Percentiles rank a stretch among this genome's conserved stretches.
Conservation (phyloP, 2,888 invertebrate genomes). For the Leucophenga montana region DNA sequence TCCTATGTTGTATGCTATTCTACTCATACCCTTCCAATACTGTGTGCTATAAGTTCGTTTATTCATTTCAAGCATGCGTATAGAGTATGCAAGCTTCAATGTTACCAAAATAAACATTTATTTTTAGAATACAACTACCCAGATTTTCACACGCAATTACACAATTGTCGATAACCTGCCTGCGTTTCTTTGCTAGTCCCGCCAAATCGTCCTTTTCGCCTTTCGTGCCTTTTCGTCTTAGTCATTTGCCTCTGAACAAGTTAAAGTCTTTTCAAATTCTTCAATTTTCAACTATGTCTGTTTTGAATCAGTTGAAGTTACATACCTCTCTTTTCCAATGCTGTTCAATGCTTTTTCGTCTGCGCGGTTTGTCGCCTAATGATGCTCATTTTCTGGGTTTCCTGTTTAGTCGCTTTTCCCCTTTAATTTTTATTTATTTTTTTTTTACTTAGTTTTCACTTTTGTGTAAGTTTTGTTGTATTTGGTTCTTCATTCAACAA, state of each 20-base stretch:
- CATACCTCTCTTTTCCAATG: too few species aligned
- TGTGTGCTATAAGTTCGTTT: background rate
- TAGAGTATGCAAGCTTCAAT: too few species aligned
- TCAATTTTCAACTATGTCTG: background rate
- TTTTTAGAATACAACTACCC: background rate
- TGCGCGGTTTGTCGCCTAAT: slow-evolving; percentile 8
- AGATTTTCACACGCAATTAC: slow-evolving; percentile 23
- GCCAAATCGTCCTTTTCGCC: slow-evolving; percentile 8
- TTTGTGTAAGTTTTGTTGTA: slow-evolving; percentile 8
- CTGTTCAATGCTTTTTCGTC: background rate
- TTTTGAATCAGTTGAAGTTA: background rate
- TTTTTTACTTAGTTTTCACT: background rate
- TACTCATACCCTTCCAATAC: background rate
- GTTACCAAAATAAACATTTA: too few species aligned
- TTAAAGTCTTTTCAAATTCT: background rate
- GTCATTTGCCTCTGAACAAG: slow-evolving; percentile 25
- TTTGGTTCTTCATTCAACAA: background rate
- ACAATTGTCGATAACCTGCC: slow-evolving; percentile 17
- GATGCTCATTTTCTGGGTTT: slow-evolving; percentile 15
- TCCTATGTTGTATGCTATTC: too few species aligned
- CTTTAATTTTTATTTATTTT: background rate
- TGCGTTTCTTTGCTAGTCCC: background rate
- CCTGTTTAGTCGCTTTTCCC: background rate
- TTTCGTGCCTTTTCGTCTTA: slow-evolving; percentile 16
- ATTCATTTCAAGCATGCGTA: background rate